A percentile compares a stretch with the other conserved stretches of the same genome.
Evolutionary conservation across 2,797 vertebrate species (phyloP).

Genomic region (Pipistrellus pygmaeus): DNA sequence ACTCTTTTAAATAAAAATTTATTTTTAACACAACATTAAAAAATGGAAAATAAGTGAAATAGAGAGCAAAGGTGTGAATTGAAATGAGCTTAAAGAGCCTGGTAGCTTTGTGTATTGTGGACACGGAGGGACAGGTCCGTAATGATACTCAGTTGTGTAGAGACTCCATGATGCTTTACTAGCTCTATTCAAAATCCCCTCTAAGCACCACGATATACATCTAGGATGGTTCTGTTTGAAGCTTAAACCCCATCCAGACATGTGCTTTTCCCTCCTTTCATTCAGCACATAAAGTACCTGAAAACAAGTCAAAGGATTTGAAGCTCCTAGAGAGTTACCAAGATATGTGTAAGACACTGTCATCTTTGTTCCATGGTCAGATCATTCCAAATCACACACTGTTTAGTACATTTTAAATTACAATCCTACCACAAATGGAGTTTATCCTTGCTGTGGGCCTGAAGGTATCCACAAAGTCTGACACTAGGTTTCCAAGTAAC

Average conservation of each 20-base stretch:
- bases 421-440: conserved; percentile 97
- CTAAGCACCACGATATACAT: not conserved
- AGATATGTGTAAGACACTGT: not conserved
- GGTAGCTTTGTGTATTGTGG: not conserved
- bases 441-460: conserved; percentile 99
- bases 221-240: not conserved
- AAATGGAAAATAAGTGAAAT: not conserved
- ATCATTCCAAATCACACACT: not conserved
- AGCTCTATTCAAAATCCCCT: not conserved
- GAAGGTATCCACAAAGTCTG: conserved; percentile 99
- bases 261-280: not conserved
- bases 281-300: not conserved
- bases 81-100: not conserved
- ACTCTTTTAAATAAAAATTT: not conserved
- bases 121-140: not conserved
- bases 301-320: not conserved
- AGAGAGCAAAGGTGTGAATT: not conserved
- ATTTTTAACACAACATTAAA: not conserved
- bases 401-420: conserved; percentile 51
- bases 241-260: not conserved
- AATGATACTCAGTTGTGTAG: not conserved
- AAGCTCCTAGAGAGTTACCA: not conserved
- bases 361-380: conserved; percentile 6
- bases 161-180: not conserved
- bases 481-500: conserved; percentile 97